A percentile compares a stretch with the other conserved stretches of the same genome.
These are phyloP conservation scores for Trichogramma pretiosum DNA, from an alignment of 1,140 invertebrate species.

Conservation along the genomic window DNA sequence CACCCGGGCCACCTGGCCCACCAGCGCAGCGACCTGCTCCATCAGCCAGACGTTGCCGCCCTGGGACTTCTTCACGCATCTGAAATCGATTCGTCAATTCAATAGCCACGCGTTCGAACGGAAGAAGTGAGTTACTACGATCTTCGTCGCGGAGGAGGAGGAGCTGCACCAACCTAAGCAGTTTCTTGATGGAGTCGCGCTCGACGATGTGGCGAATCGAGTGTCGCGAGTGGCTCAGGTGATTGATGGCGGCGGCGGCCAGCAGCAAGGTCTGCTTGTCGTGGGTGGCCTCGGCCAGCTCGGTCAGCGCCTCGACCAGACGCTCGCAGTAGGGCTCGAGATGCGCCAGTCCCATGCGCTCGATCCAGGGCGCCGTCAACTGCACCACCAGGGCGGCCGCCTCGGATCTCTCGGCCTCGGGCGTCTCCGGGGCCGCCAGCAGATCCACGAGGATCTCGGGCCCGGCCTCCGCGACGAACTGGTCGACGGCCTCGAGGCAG, in stretches of 20 bases:
- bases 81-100: too few relatives aligned
- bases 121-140: neutral
- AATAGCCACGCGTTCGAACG: neutral
- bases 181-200: slow-evolving; percentile 44
- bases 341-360: slow-evolving; percentile 36
- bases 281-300: slow-evolving; percentile 45
- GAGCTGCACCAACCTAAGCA: slow-evolving; percentile 32
- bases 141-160: neutral
- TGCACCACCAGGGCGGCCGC: slow-evolving; percentile 64
- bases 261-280: slow-evolving; percentile 58
- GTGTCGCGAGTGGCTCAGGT: slow-evolving; percentile 43
- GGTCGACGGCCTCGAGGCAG: slow-evolving; percentile 52
- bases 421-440: slow-evolving; percentile 31
- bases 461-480: slow-evolving; percentile 56
- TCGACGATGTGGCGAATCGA: slow-evolving; percentile 50
- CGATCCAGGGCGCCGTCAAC: slow-evolving; percentile 62
- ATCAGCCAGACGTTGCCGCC: slow-evolving; percentile 37
- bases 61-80: slow-evolving; percentile 43
- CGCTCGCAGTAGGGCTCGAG: slow-evolving; percentile 27
- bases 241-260: slow-evolving; percentile 58
- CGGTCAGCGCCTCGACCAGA: slow-evolving; percentile 34
- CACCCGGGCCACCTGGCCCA: slow-evolving; percentile 69
- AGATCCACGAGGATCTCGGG: slow-evolving; percentile 55
- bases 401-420: slow-evolving; percentile 52
- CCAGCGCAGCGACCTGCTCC: slow-evolving; percentile 76